Evolutionary conservation across 2,113 vertebrate genomes (phyloP).

Genomic region (Oncorhynchus mykiss): DNA sequence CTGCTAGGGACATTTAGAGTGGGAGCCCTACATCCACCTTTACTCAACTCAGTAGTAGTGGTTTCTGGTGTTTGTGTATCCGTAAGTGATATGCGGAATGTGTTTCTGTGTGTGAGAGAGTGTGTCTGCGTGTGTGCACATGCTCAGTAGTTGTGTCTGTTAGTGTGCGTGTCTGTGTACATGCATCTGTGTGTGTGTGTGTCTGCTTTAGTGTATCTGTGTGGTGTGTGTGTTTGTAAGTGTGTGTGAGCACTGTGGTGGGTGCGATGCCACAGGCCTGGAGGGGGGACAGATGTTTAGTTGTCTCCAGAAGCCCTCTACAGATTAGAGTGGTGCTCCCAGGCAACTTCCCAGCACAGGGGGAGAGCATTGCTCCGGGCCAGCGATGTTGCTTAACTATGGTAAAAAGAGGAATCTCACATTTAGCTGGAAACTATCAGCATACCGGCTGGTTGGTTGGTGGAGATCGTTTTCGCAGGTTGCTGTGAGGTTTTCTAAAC

Average conservation of each 20-base stretch:
- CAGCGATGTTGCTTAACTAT: background rate
- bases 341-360: background rate
- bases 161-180: background rate
- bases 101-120: background rate
- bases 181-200: slow-evolving; percentile 9
- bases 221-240: slow-evolving; percentile 1
- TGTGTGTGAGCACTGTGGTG: slow-evolving; percentile 20
- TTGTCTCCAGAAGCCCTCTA: slow-evolving; percentile 22
- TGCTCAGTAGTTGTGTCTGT: background rate
- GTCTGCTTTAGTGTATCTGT: background rate
- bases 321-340: background rate
- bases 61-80: background rate
- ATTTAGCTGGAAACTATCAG: slow-evolving; percentile 17
- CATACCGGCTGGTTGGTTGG: slow-evolving; percentile 24
- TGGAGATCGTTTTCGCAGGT: slow-evolving; percentile 1
- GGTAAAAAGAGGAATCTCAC: background rate
- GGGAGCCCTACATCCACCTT: background rate
- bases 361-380: background rate
- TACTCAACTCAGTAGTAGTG: background rate
- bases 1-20: background rate
- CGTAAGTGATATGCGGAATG: background rate
- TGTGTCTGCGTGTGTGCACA: background rate
- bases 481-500: slow-evolving; percentile 9
- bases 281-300: slow-evolving; percentile 55
- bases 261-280: slow-evolving; percentile 35